Conservation (phyloP, 2,797 vertebrate genomes). For the Cuniculus paca region DNA sequence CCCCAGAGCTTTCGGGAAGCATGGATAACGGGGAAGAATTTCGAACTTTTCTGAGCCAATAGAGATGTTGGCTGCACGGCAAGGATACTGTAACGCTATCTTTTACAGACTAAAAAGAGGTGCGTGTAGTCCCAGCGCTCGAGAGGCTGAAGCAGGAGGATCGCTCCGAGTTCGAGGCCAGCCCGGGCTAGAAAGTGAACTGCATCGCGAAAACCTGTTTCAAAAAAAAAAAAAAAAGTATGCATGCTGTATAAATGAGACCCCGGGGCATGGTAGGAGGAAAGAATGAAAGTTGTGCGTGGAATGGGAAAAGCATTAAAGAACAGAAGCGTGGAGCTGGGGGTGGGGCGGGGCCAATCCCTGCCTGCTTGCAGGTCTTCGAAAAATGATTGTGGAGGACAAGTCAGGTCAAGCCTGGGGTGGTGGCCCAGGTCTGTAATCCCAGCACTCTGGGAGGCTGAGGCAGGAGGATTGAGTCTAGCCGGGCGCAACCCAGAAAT, state of each 20-base stretch:
- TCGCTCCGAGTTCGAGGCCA: not conserved
- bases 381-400: not conserved
- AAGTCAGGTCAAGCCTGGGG: not conserved
- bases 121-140: not conserved
- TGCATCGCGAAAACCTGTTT: not conserved
- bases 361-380: not conserved
- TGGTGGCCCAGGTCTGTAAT: not conserved
- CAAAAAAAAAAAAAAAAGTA: not conserved
- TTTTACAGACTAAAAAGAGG: not conserved
- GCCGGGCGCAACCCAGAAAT: not conserved
- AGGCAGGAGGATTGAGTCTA: not conserved
- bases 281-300: not conserved
- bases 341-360: not conserved
- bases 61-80: not conserved
- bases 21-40: not conserved
- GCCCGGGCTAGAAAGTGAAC: not conserved
- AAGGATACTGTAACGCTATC: not conserved
- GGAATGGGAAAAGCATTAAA: not conserved
- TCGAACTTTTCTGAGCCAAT: not conserved
- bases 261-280: not conserved
- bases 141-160: not conserved
- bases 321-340: not conserved
- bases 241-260: not conserved
- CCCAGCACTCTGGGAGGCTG: not conserved
- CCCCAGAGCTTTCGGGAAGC: not conserved